Evolutionary conservation across 2,113 vertebrate genomes (phyloP), one percentile per base, ranked within the genome.

Genomic region (Phycodurus eques): DNA sequence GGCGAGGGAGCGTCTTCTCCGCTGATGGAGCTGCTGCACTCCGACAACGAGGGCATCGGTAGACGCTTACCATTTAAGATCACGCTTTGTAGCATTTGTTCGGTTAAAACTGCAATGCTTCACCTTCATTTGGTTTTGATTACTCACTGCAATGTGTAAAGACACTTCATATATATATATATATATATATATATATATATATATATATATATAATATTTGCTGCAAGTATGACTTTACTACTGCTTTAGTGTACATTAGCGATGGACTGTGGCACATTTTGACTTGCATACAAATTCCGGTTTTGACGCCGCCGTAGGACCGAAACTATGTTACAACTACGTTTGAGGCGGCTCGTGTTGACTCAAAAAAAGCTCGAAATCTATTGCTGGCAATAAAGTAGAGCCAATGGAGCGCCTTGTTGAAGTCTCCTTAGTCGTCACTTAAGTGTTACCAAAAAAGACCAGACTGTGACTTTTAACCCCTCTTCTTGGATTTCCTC

Each of bases 31-130:
- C 84, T 99, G 76, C 94, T 99, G 73, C 97, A 99, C 90, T 99
- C 96, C 31, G 94, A 91, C 88, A 99, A 99, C 19, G 97, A 99
- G 88, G 97, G 97, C 74, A 97, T 98, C 53, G 97, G 97, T 99
- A 90, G 96, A 73, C 44, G 20, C 56, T 31, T 13, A 27, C 12
- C 8, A 2, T 64, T 82, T 61, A 67, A 47, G 72, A 42, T 20
- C 54, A 60, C 5, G 19, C 70, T 67, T 81, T 65, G 47, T 31
- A 73, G 72, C 71, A 22, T 66, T 68, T 31, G 73, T 63, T 63
- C 67, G 51, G 65, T 46, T 13, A 2, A 46, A 46, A 8, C 44
- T 46, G 22, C 54, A 56, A 22, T 22, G n/a, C 54, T 31, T 27
- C 4, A 59, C 56, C 22, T 59, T 59, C 56, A 31, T 59, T 31